Base-by-base conservation (phyloP, 2,888 invertebrate species). In the Brenthis daphne region DNA sequence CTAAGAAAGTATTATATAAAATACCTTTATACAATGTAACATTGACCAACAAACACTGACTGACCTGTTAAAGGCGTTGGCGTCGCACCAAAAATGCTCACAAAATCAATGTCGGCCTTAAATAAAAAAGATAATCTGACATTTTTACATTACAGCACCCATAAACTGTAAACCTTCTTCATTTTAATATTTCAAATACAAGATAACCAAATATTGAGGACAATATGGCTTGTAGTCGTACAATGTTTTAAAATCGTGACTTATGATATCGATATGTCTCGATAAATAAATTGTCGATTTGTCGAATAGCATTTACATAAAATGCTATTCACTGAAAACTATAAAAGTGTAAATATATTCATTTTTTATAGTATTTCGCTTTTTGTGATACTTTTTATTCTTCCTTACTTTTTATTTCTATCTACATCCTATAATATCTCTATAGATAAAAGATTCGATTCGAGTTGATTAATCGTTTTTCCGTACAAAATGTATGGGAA, bases 161-260 rank as follows among this genome's bases (percentile, higher is more conserved):
- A 69, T 57, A 61, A 68, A 47, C 12, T 64, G 50, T 60, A 51
- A 50, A 37, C 60, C 65, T 56, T 61, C 60, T 69, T 61, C 56
- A 20, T 57, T 56, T 65, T 57, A 33, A 54, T 43, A 65, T 60
- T 63, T 63, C 63, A 65, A 60, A 60, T 24, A 51, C 60, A 29
- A n/a, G 70, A 70, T 68, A 70, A 56, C 70, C 72, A 57, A 68
- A 73, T 68, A 55, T 50, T 68, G 68, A 16, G 13, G 51, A 70
- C 64, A 66, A 70, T 73, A 57, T 60, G 50, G 43, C 50, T 24
- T 43, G 6, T 13, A 12, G 47, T 14, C 60, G 48, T n/a, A 29
- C 60, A 29, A 60, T 6, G 50, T 29, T 47, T 20, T 37, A 37
- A 37, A 37, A 51, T 74, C 75, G 74, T 74, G 75, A 73, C 72